Evolutionary conservation across 2,113 vertebrate species (phyloP).

Genomic region (Addax nasomaculatus): DNA sequence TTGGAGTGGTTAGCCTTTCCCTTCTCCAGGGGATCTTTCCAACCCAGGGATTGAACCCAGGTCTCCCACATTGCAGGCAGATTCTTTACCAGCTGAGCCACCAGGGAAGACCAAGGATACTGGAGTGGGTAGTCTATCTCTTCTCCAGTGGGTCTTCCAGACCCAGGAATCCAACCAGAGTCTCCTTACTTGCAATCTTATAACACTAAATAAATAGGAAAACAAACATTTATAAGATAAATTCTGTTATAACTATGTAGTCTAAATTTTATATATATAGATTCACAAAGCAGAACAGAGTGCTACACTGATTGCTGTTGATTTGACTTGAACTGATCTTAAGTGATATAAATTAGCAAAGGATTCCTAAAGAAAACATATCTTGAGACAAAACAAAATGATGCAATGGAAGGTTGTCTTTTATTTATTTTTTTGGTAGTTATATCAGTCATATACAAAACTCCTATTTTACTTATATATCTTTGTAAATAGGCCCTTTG

Average conservation of each 20-base stretch:
- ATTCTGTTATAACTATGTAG: not conserved
- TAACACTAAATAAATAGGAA: not conserved
- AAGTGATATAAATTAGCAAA: slow-evolving; percentile 15
- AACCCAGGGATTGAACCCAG: not conserved
- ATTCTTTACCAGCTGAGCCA: not conserved
- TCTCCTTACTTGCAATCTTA: not conserved
- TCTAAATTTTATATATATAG: not conserved
- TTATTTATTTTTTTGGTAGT: not conserved
- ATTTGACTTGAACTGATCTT: not conserved
- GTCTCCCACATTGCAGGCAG: not conserved
- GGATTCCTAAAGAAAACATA: not conserved
- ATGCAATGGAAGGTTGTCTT: not conserved
- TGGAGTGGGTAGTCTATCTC: not conserved
- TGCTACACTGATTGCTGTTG: not conserved
- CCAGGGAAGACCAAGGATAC: not conserved
- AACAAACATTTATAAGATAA: not conserved
- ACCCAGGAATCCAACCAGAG: not conserved
- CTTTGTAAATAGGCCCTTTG: not conserved
- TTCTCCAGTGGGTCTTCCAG: not conserved
- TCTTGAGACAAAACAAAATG: not conserved
- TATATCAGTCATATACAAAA: not conserved
- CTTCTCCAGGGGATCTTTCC: not conserved
- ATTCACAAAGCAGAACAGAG: not conserved
- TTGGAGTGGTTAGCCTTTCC: fast-evolving
- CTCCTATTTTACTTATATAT: not conserved